Evolutionary conservation across 2,113 vertebrate species (phyloP).

Genomic region (Spheniscus mendiculus): DNA sequence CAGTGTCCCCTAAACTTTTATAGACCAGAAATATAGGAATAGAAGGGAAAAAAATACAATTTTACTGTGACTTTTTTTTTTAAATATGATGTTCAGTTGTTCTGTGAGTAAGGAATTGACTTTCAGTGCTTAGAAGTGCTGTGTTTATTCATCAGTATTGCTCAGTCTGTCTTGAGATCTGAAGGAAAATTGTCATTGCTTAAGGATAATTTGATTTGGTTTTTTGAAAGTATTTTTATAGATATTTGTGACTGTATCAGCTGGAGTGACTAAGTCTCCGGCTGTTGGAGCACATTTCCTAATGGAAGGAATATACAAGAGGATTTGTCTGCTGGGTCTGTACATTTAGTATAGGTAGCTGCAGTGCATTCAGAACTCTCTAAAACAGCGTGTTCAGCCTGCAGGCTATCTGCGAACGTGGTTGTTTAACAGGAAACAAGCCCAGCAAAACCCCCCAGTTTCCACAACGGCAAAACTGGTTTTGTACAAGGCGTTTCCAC

Average conservation of each 20-base stretch:
- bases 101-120: not conserved
- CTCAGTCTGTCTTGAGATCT: not conserved
- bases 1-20: not conserved
- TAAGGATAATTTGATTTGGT: not conserved
- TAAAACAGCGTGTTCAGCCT: not conserved
- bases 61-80: not conserved
- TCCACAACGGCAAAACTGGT: not conserved
- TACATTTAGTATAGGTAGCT: not conserved
- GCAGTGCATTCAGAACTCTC: not conserved
- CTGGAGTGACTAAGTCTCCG: not conserved
- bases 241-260: not conserved
- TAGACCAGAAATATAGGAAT: not conserved
- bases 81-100: rapidly evolving
- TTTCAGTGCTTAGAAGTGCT: not conserved
- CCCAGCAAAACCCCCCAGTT: rapidly evolving
- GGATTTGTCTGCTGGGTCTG: not conserved
- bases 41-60: not conserved
- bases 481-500: not conserved
- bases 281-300: not conserved
- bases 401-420: not conserved
- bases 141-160: not conserved
- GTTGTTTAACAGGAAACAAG: not conserved
- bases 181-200: not conserved
- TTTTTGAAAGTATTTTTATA: not conserved
- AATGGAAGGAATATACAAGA: not conserved